A percentile compares a stretch with the other conserved stretches of the same genome.
phyloP scores from a whole-genome alignment of 1,140 invertebrate genomes.

The Zaprionus davidi region DNA sequence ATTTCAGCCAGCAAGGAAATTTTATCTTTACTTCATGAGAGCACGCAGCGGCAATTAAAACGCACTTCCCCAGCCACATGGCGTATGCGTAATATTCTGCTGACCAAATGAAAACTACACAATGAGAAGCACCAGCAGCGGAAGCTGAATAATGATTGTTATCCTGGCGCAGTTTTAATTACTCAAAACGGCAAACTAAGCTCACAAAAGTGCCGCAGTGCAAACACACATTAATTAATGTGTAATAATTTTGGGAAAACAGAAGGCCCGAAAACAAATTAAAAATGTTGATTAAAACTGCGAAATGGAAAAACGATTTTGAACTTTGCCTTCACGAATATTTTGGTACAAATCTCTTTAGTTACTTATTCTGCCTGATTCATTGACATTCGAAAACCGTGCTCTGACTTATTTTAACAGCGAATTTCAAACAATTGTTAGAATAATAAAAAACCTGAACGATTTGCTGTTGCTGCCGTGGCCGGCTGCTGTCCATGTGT shows the following conservation, averaged over 20 bases:
- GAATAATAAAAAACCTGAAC: slow-evolving; percentile 24
- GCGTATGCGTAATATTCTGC: slow-evolving; percentile 64
- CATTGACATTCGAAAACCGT: slow-evolving; percentile 1
- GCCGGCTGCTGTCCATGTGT: slow-evolving; percentile 26
- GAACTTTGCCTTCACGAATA: not conserved
- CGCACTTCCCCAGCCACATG: slow-evolving; percentile 50
- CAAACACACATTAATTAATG: slow-evolving; percentile 34
- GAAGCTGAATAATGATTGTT: slow-evolving; percentile 52
- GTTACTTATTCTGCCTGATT: not conserved
- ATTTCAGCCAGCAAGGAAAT: slow-evolving; percentile 20
- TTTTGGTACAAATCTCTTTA: not conserved
- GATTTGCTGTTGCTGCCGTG: not conserved
- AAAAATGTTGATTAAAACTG: not conserved
- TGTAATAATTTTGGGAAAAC: slow-evolving; percentile 1
- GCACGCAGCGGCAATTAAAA: slow-evolving; percentile 71
- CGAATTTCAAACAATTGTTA: slow-evolving; percentile 25
- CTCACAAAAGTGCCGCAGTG: slow-evolving; percentile 16
- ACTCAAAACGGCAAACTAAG: slow-evolving; percentile 23
- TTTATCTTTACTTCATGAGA: slow-evolving; percentile 67
- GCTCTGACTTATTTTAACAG: slow-evolving; percentile 7
- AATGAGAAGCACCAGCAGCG: slow-evolving; percentile 17
- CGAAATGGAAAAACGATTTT: not conserved
- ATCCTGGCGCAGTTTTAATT: slow-evolving; percentile 54
- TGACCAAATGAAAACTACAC: slow-evolving; percentile 35
- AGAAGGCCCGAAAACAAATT: not conserved